Percentiles rank a stretch among this genome's conserved stretches.
Conservation (phyloP, 2,113 vertebrate species). For the Ptilonorhynchus violaceus region DNA sequence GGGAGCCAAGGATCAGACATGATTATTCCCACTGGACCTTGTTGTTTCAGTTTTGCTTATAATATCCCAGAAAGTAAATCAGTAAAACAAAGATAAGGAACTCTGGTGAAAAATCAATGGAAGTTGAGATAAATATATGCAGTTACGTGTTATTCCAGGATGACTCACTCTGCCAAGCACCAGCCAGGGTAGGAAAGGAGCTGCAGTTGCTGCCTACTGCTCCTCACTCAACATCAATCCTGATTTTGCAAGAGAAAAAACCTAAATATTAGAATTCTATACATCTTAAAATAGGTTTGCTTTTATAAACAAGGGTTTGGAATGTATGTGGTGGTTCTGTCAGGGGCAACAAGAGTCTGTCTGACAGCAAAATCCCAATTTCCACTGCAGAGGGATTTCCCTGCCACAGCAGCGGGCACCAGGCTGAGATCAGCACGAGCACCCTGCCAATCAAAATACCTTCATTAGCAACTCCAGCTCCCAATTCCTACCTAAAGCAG, state of each 20-base stretch:
- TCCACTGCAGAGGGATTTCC: not conserved
- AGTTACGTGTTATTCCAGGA: not conserved
- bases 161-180: conserved; percentile 38
- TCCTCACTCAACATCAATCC: not conserved
- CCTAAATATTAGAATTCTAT: not conserved
- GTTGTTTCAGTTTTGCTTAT: not conserved
- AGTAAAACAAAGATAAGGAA: not conserved
- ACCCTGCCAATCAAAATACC: not conserved
- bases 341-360: not conserved
- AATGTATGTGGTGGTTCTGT: not conserved
- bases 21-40: not conserved
- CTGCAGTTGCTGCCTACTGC: conserved; percentile 38
- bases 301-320: not conserved
- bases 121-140: not conserved
- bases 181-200: conserved; percentile 2
- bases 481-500: not conserved
- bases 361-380: not conserved
- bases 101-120: not conserved
- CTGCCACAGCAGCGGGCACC: not conserved
- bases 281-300: not conserved
- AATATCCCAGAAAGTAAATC: not conserved
- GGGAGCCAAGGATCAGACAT: not conserved
- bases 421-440: not conserved
- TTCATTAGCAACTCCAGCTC: not conserved
- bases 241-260: not conserved